These are phyloP conservation scores for Holacanthella duospinosa DNA, from an alignment of 2,888 invertebrate species.

Conservation along the genomic window DNA sequence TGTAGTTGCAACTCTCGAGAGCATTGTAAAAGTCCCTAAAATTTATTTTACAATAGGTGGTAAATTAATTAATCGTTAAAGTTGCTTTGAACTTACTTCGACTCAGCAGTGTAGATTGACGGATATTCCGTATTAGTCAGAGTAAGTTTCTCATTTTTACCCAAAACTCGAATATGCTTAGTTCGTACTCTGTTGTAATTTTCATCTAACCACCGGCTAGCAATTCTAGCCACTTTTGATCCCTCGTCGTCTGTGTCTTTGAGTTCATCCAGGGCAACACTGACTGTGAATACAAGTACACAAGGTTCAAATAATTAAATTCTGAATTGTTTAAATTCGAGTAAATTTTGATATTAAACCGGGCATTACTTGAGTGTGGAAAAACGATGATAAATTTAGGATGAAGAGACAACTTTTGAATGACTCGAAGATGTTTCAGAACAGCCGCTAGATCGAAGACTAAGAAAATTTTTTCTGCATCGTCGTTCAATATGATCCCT, in stretches of 20 bases:
- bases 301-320: neutral
- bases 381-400: constrained; percentile 23
- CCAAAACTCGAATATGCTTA: constrained; percentile 21
- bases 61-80: no score
- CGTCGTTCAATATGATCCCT: constrained; percentile 11
- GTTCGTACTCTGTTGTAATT: no score
- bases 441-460: constrained; percentile 29
- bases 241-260: constrained; percentile 26
- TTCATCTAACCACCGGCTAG: constrained; percentile 27
- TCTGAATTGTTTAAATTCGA: neutral
- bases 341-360: neutral
- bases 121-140: constrained; percentile 22
- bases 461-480: constrained; percentile 15
- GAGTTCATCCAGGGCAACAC: constrained; percentile 27
- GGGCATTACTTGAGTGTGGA: constrained; percentile 17
- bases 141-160: constrained; percentile 15
- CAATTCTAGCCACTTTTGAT: constrained; percentile 19
- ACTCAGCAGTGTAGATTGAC: neutral
- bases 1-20: constrained; percentile 31
- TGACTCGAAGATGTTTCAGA: constrained; percentile 18
- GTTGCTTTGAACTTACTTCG: no score
- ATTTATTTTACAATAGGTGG: no score
- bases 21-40: constrained; percentile 27
- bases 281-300: constrained; percentile 15
- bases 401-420: constrained; percentile 25